These are phyloP conservation scores for Drosophila stalkeri DNA, from an alignment of 2,888 invertebrate species.

Conservation along the genomic window DNA sequence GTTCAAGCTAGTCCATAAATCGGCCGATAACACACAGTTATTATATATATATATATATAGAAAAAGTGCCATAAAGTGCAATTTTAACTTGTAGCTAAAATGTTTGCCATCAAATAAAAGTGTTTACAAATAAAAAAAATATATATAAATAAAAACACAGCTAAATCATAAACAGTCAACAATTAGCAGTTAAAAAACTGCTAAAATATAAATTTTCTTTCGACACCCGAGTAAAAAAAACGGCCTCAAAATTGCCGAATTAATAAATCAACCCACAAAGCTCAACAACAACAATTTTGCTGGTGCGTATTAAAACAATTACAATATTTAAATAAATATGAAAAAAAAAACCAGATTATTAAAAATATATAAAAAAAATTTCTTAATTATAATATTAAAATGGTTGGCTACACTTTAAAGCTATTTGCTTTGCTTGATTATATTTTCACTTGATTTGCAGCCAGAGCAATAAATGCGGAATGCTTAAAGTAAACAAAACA, in stretches of 20 bases:
- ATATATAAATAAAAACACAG: slow-evolving; percentile 2
- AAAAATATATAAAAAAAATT: neutral
- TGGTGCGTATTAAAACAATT: slow-evolving; percentile 55
- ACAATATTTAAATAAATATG: neutral
- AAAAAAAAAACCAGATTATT: neutral
- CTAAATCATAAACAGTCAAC: neutral
- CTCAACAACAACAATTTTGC: slow-evolving; percentile 81
- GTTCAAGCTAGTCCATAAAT: slow-evolving; percentile 56
- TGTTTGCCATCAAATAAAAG: slow-evolving; percentile 71
- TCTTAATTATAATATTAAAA: neutral
- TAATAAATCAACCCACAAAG: slow-evolving; percentile 80
- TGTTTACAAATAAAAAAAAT: slow-evolving; percentile 16
- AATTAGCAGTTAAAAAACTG: slow-evolving; percentile 38
- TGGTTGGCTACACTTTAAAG: neutral
- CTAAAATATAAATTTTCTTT: slow-evolving; percentile 9
- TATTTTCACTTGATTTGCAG: slow-evolving; percentile 45
- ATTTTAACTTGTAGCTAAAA: slow-evolving; percentile 36
- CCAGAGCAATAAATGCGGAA: slow-evolving; percentile 29
- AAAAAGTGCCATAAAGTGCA: slow-evolving; percentile 44
- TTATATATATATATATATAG: slow-evolving; percentile 1
- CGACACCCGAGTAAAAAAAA: slow-evolving; percentile 33
- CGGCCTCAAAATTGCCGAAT: slow-evolving; percentile 82
- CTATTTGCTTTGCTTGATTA: slow-evolving; percentile 32
- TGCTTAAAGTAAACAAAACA: slow-evolving; percentile 46
- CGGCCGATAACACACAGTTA: slow-evolving; percentile 50